Evolutionary conservation across 2,888 invertebrate species (phyloP), one percentile per base, ranked within the genome.

Genomic region (Ramazzottius varieornatus): DNA sequence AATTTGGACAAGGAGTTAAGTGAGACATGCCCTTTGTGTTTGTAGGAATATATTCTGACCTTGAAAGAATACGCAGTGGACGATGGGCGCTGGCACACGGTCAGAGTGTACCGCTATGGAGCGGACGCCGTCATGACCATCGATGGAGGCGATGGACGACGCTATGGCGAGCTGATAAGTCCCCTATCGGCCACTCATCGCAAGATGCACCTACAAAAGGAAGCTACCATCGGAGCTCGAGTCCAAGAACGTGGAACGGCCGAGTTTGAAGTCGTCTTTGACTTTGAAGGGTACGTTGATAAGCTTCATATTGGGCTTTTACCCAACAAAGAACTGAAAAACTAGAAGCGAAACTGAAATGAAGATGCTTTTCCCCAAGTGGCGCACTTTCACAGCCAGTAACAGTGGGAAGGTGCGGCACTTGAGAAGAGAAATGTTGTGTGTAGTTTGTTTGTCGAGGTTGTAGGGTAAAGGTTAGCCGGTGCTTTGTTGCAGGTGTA

Each of bases 31-130:
- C n/a, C n/a, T n/a, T n/a, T n/a, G n/a, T n/a, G n/a, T n/a, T n/a
- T n/a, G n/a, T n/a, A n/a, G n/a, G 90, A 91, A 75, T 83, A 84
- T 68, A 87, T 88, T 73, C 84, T 94, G 70, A 88, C 88, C 87
- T 78, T 92, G 65, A 86, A 86, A 70, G 85, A 88, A 2, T 85
- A 92, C 33, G 83, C 86, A 1, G 91, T 93, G 1, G 89, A 91
- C 73, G 89, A 93, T 74, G 94, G 94, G 1, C 90, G 91, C 72
- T 94, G 94, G 94, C 94, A 96, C 74, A 88, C 88, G 65, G 54
- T 54, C 29, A 13, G 54, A 29, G 54, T 54, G 16, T 16, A 54
- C 29, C 54, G 54, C 16, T 89, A 88, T 71, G 93, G 93, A 46
- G 88, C 88, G 64, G 88, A 90, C 8, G 91, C 93, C 16, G 88